phyloP scores from a whole-genome alignment of 2,113 vertebrate species.

The Gavia stellata region DNA sequence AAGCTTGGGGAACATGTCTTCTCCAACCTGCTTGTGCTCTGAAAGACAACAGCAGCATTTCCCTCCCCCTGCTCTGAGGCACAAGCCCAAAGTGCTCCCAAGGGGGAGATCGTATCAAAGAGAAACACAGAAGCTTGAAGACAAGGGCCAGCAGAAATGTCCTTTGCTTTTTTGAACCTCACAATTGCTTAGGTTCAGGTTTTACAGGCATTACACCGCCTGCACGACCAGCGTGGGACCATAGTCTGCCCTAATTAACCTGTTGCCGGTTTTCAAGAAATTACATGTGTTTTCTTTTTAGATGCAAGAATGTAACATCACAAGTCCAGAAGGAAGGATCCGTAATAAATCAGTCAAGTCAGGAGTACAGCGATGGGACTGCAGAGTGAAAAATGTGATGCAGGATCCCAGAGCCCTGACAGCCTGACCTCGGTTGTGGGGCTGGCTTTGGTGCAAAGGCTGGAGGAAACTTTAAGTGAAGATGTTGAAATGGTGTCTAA shows the following conservation, averaged over 20 bases:
- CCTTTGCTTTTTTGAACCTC: background rate
- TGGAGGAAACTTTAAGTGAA: background rate
- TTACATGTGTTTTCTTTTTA: background rate
- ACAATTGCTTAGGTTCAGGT: background rate
- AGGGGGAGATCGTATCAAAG: background rate
- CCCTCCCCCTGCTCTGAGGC: background rate
- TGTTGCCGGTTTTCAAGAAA: background rate
- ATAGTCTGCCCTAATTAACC: background rate
- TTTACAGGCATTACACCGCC: background rate
- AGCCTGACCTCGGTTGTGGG: background rate
- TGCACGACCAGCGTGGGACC: background rate
- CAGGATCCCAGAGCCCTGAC: background rate
- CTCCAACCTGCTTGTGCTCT: background rate
- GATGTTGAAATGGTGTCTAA: background rate
- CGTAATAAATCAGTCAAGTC: background rate
- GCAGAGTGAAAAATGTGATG: background rate
- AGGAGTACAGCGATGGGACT: rapidly evolving
- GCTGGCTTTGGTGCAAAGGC: background rate
- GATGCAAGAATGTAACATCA: background rate
- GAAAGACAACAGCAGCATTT: background rate
- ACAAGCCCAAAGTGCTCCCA: background rate
- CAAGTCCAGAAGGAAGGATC: background rate
- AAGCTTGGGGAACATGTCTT: background rate
- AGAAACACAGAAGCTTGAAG: background rate
- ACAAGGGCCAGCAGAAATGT: background rate